Evolutionary conservation across 92 coral and sea anemone species (phyloP).

Genomic region (Siderastrea siderea): DNA sequence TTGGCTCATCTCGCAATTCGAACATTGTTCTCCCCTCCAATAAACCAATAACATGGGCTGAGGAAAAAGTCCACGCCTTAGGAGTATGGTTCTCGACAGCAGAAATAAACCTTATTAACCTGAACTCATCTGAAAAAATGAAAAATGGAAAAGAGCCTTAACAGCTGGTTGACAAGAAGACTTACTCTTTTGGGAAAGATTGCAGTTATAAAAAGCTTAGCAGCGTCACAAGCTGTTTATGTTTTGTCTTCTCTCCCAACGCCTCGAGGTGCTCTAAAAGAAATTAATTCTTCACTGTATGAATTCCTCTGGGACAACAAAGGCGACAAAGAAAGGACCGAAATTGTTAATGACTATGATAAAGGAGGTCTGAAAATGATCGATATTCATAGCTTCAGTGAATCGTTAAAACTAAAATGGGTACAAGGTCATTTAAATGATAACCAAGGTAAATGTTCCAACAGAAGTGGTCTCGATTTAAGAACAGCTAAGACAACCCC

Average conservation of each 20-base stretch:
- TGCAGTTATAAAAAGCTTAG: not conserved
- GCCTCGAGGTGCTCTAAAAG: not conserved
- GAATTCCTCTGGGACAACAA: constrained; percentile 2
- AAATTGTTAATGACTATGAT: not conserved
- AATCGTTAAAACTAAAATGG: not conserved
- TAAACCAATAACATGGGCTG: not conserved
- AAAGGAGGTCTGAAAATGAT: constrained; percentile 1
- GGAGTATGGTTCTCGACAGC: constrained; percentile 1
- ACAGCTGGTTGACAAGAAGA: constrained; percentile 13
- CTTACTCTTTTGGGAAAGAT: constrained; percentile 5
- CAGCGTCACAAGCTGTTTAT: constrained; percentile 13
- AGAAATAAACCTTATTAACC: not conserved
- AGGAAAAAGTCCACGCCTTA: not conserved
- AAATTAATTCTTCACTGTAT: not conserved
- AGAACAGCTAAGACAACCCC: too few relatives aligned
- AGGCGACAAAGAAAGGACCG: not conserved
- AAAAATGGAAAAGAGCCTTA: not conserved
- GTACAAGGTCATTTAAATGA: constrained; percentile 2
- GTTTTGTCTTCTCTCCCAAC: not conserved
- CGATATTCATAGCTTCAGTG: not conserved
- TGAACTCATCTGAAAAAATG: not conserved
- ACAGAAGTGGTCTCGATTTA: too few relatives aligned
- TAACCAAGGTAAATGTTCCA: not conserved
- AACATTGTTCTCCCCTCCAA: not conserved
- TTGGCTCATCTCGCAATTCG: not conserved